These are phyloP conservation scores for Erpobdella octoculata DNA, from an alignment of 2,888 invertebrate species.

Conservation along the genomic window DNA sequence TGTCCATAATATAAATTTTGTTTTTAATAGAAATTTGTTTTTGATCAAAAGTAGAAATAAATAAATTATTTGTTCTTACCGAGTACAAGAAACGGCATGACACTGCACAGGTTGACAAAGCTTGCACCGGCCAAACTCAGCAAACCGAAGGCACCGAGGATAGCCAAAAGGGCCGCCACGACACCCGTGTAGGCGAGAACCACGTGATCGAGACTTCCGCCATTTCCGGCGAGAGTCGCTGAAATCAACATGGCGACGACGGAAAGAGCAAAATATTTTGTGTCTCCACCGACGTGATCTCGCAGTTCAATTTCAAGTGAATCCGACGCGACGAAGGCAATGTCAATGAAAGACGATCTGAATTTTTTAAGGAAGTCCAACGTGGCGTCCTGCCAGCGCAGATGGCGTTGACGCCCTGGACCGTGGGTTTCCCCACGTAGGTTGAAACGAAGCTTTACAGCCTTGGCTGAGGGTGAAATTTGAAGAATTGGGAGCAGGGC, in stretches of 20 bases:
- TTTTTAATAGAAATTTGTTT: no score
- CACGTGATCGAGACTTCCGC: conserved; percentile 33
- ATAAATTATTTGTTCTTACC: conserved; percentile 35
- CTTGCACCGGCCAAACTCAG: conserved; percentile 34
- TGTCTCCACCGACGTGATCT: conserved; percentile 35
- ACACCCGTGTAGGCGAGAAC: conserved; percentile 33
- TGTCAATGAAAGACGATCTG: conserved; percentile 13
- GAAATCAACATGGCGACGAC: conserved; percentile 36
- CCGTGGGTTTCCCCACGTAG: conserved; percentile 27
- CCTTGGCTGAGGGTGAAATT: background rate
- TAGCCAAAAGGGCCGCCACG: conserved; percentile 33
- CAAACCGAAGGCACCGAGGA: conserved; percentile 32
- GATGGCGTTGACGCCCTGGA: conserved; percentile 25
- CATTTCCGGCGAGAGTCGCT: conserved; percentile 34
- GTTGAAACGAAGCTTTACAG: conserved; percentile 30
- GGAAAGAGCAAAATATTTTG: conserved; percentile 33
- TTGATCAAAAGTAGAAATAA: no score
- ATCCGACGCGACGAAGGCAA: conserved; percentile 38
- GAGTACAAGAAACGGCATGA: conserved; percentile 41
- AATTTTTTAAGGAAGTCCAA: conserved; percentile 27
- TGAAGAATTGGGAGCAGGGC: background rate
- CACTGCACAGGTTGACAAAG: conserved; percentile 41
- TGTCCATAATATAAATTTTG: no score
- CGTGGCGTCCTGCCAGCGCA: conserved; percentile 34
- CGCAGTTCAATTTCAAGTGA: conserved; percentile 40